Evolutionary conservation across 2,113 vertebrate species (phyloP).

Genomic region (cattle (Bos taurus)): DNA sequence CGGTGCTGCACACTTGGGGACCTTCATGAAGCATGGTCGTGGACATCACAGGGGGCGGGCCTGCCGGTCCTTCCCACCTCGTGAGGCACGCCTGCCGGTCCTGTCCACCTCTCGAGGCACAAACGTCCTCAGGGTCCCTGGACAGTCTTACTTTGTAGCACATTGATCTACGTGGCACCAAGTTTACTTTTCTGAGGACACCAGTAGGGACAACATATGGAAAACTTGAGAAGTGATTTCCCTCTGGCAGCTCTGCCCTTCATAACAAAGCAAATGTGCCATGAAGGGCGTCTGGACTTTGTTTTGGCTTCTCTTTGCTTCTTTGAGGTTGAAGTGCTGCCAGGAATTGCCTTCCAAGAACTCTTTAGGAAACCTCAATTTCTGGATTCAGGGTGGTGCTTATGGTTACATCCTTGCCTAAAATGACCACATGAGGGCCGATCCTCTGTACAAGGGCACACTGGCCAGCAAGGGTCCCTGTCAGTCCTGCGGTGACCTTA

Average conservation of each 20-base stretch:
- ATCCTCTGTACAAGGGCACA: neutral
- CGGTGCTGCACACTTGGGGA: neutral
- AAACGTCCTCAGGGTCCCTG: neutral
- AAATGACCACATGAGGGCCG: neutral
- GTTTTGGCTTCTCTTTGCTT: slow-evolving; percentile 38
- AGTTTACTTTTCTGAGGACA: slow-evolving; percentile 19
- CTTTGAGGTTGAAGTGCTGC: neutral
- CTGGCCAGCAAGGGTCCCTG: neutral
- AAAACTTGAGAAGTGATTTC: neutral
- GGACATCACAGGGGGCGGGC: neutral
- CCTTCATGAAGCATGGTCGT: neutral
- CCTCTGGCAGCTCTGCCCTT: neutral
- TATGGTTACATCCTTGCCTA: neutral
- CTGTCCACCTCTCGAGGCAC: neutral
- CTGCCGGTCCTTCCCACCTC: neutral
- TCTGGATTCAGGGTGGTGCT: neutral
- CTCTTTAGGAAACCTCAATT: slow-evolving; percentile 34
- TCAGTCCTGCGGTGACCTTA: neutral
- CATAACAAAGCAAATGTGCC: neutral
- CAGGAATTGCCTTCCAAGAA: neutral
- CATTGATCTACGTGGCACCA: neutral
- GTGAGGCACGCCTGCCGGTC: neutral
- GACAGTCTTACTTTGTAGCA: neutral
- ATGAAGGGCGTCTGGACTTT: neutral
- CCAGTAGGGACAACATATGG: neutral